Evolutionary conservation across 2,113 vertebrate genomes (phyloP), one percentile per base, ranked within the genome.

Genomic region (Paramormyrops kingsleyae): DNA sequence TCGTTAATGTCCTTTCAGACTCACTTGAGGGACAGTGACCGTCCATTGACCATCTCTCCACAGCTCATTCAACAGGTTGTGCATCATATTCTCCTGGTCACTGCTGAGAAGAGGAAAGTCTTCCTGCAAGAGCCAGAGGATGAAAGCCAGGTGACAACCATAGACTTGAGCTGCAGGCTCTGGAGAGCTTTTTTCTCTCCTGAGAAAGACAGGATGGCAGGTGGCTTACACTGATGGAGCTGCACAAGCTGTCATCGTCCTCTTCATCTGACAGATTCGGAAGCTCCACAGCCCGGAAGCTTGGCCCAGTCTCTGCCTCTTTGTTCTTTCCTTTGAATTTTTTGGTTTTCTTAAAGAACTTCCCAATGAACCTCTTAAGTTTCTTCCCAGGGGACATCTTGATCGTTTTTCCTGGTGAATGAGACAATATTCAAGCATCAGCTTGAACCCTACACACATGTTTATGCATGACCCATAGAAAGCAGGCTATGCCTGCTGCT

Each of bases 41-140:
- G 90, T 70, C 96, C 96, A 96, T 49, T 87, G 87, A 83, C 96
- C 95, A 9, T 93, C 92, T 0, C 94, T 88, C 96, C 96, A 96
- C 95, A 96, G 95, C 92, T 96, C 95, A 62, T 95, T 96, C 0
- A 94, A 95, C 90, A 96, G 92, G 91, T 95, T 95, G 90, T 95
- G 95, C 93, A 95, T 95, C 94, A 94, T 95, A 62, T 95, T 93
- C 90, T 96, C 94, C n/a, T 94, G 93, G 74, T 93, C 70, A 91
- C 90, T 77, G 93, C 39, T 90, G 93, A 94, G 84, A 87, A 90
- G 62, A 93, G 90, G 62, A 93, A 89, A 92, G 89, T 94, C 95
- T 27, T 92, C 94, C 95, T 95, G 91, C 93, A 91, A 87, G 90
- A 88, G 46, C 49, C 70, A 89, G 8, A 62, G 89, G 8, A 90